Base-by-base conservation (phyloP, 2,797 vertebrate genomes). In the Aldrovandia affinis region DNA sequence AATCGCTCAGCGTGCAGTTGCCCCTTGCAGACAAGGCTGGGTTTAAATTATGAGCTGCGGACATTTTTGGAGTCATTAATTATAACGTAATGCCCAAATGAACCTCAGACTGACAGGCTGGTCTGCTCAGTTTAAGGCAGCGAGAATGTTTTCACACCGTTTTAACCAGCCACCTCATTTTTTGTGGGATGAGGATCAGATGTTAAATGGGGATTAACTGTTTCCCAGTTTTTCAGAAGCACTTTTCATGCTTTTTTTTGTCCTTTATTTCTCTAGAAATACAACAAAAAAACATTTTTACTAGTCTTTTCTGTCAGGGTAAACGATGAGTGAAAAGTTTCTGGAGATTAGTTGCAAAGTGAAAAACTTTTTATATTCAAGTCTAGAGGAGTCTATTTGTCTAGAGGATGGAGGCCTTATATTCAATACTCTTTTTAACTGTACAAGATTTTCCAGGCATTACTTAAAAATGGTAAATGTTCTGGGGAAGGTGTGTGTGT, bases 61-160 rank as follows among this genome's bases (percentile, higher is more conserved):
- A 63, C 61, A n/a, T 63, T 63, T 63, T 63, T 63, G n/a, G 61
- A 28, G 61, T 25, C 1, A 63, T 63, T 63, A 63, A 63, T 63
- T 63, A 63, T 63, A 63, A 63, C 28, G 61, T 63, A 63, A 63
- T 63, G 61, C 61, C 61, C 61, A 63, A 63, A 63, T 63, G 61
- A 63, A 63, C 61, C n/a, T 63, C 61, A 63, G 61, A 63, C 61
- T 63, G 61, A 63, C 61, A 63, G 61, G 61, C 61, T 30, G 61
- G 61, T 63, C 61, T 25, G 61, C 12, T 63, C n/a, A 63, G 25
- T 63, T 63, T 63, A 63, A 63, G n/a, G 25, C n/a, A 30, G 61
- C n/a, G 61, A 28, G 61, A 63, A 63, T 63, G 61, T 63, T 63
- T 63, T 63, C 61, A 63, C 28, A 25, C 61, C 7, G 61, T n/a